These are phyloP conservation scores for Phenganax stokvisi DNA, from an alignment of 92 coral and sea anemone genomes.

Conservation along the genomic window DNA sequence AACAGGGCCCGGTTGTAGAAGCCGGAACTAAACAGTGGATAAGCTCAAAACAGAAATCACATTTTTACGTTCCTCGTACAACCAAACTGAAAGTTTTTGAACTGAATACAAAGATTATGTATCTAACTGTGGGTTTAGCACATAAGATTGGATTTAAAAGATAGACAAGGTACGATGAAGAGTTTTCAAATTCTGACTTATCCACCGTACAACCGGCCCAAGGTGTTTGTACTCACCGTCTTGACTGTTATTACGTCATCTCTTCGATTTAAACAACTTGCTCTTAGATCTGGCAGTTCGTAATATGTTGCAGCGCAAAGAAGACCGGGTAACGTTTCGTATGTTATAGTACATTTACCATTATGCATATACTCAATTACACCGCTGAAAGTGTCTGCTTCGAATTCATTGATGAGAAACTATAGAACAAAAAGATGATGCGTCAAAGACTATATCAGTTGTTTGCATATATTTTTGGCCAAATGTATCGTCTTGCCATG, in stretches of 20 bases:
- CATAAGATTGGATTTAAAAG: too few relatives aligned
- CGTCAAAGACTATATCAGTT: not conserved
- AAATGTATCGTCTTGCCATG: not conserved
- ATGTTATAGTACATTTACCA: constrained; percentile 66
- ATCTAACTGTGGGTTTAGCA: too few relatives aligned
- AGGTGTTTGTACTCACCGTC: constrained; percentile 30
- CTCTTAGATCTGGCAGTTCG: constrained; percentile 66
- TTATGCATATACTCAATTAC: constrained; percentile 75
- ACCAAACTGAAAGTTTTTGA: too few relatives aligned
- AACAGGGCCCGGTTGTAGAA: not conserved
- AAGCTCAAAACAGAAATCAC: too few relatives aligned
- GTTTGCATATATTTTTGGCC: not conserved
- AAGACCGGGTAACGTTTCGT: constrained; percentile 74
- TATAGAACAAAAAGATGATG: constrained; percentile 20
- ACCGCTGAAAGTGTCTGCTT: constrained; percentile 74
- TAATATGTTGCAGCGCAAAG: constrained; percentile 88
- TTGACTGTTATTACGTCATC: constrained; percentile 50
- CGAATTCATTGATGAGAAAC: constrained; percentile 71
- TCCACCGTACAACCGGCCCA: not conserved
- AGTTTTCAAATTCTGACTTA: too few relatives aligned
- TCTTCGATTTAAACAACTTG: constrained; percentile 64
- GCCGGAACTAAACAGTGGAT: too few relatives aligned
- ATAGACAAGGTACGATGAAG: too few relatives aligned
- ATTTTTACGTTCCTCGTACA: too few relatives aligned
- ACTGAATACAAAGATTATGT: too few relatives aligned